These are phyloP conservation scores for Periophthalmus magnuspinnatus DNA, from an alignment of 2,797 vertebrate genomes.

Conservation along the genomic window DNA sequence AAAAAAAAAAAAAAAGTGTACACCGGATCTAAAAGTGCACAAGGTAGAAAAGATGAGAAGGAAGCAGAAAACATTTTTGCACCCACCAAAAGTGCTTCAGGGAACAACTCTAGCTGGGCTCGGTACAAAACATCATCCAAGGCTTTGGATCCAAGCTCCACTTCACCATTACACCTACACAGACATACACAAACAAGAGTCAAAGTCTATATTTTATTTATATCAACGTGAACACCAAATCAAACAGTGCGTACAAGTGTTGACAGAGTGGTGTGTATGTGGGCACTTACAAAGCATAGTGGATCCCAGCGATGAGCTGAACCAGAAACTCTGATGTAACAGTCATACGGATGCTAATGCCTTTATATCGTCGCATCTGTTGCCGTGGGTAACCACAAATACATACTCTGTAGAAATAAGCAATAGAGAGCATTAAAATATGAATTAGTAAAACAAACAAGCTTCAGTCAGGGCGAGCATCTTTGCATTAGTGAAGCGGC, in stretches of 20 bases:
- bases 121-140: constrained; percentile 95
- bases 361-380: constrained; percentile 91
- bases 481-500: constrained; percentile 24
- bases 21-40: constrained; percentile 1
- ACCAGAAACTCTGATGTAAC: constrained; percentile 97
- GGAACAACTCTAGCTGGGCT: constrained; percentile 93
- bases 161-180: constrained; percentile 92
- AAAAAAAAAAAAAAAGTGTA: neutral
- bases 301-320: constrained; percentile 95
- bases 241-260: neutral
- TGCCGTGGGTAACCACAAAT: constrained; percentile 96
- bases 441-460: constrained; percentile 23
- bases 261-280: neutral
- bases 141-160: constrained; percentile 91
- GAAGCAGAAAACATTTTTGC: constrained; percentile 10
- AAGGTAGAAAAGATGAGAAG: neutral
- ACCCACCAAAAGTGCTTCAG: constrained; percentile 96
- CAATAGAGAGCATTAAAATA: constrained; percentile 15
- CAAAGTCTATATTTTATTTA: neutral
- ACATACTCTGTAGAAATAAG: constrained; percentile 82
- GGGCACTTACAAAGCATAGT: constrained; percentile 93
- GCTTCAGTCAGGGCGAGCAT: constrained; percentile 16
- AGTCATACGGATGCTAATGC: constrained; percentile 86
- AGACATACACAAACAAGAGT: constrained; percentile 11
- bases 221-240: neutral